Percentiles rank a stretch among this genome's conserved stretches.
Conservation (phyloP, 2,888 invertebrate genomes). For the Tenthredo notha region DNA sequence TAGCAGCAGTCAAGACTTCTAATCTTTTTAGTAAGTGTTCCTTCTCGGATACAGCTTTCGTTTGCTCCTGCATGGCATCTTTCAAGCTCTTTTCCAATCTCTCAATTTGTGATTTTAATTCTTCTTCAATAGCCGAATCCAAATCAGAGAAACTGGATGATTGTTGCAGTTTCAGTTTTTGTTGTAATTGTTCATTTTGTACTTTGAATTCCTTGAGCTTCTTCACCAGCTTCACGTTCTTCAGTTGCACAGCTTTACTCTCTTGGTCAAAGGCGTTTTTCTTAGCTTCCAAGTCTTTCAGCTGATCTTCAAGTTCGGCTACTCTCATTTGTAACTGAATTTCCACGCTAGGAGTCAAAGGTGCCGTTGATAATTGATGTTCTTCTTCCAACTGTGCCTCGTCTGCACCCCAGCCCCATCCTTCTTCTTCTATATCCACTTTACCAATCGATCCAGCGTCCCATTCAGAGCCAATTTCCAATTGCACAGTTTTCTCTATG, state of each 20-base stretch:
- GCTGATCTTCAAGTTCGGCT: constrained; percentile 81
- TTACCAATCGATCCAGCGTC: constrained; percentile 69
- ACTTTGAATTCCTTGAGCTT: constrained; percentile 92
- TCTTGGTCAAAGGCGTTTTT: constrained; percentile 82
- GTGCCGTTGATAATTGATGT: constrained; percentile 68
- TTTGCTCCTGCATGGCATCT: constrained; percentile 81
- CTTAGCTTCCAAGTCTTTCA: constrained; percentile 82
- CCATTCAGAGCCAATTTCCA: constrained; percentile 79
- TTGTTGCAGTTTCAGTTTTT: constrained; percentile 80
- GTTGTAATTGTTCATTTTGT: constrained; percentile 82
- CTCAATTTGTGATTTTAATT: constrained; percentile 85
- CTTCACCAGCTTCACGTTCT: constrained; percentile 89
- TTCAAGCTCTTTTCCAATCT: constrained; percentile 84
- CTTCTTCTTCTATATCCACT: constrained; percentile 80
- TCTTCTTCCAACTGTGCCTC: constrained; percentile 80
- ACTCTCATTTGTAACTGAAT: constrained; percentile 76
- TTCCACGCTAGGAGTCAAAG: constrained; percentile 65
- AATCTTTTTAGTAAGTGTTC: constrained; percentile 85
- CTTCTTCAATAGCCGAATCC: constrained; percentile 90
- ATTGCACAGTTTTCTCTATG: constrained; percentile 57
- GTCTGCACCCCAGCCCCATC: constrained; percentile 83
- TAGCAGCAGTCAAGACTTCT: constrained; percentile 87
- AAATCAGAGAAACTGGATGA: constrained; percentile 83
- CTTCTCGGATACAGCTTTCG: constrained; percentile 85
- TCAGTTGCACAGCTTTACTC: constrained; percentile 84